Percentiles rank a stretch among this genome's conserved stretches.
Evolutionary conservation across 2,888 invertebrate genomes (phyloP).

Genomic region (Habroteleia sp.): DNA sequence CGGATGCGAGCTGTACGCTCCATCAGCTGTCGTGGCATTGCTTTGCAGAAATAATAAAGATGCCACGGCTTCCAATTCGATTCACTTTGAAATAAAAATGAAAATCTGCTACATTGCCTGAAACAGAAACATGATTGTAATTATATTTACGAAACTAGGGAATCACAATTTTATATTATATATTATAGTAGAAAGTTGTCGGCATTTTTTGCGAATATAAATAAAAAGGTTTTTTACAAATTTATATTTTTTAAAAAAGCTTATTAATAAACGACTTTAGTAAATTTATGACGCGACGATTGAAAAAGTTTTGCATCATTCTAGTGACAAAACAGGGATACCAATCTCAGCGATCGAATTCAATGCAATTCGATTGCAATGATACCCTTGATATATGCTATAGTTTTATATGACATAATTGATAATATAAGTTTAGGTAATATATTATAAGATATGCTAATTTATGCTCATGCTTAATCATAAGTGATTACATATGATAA

Average conservation of each 20-base stretch:
- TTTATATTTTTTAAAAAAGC: no score
- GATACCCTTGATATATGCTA: slow-evolving; percentile 10
- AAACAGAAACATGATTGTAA: no score
- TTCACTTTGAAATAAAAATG: no score
- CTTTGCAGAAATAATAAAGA: slow-evolving; percentile 58
- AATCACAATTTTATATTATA: no score
- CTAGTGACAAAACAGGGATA: background rate
- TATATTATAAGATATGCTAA: slow-evolving; percentile 48
- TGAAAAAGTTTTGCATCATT: no score
- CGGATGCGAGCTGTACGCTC: slow-evolving; percentile 75
- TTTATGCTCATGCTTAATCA: slow-evolving; percentile 50
- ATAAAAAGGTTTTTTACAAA: no score
- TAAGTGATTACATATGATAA: slow-evolving; percentile 52
- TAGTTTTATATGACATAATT: slow-evolving; percentile 34
- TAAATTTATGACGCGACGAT: no score
- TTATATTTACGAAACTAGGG: no score
- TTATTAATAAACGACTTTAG: no score
- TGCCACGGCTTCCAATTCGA: background rate
- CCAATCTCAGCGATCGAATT: slow-evolving; percentile 5
- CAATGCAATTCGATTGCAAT: slow-evolving; percentile 12
- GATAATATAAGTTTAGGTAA: slow-evolving; percentile 40
- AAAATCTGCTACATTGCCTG: no score
- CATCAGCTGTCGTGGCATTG: slow-evolving; percentile 71
- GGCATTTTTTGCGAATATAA: no score
- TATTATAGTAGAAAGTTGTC: no score